A percentile compares a stretch with the other conserved stretches of the same genome.
These are phyloP conservation scores for Nasonia giraulti DNA, from an alignment of 1,140 invertebrate species.

Conservation along the genomic window DNA sequence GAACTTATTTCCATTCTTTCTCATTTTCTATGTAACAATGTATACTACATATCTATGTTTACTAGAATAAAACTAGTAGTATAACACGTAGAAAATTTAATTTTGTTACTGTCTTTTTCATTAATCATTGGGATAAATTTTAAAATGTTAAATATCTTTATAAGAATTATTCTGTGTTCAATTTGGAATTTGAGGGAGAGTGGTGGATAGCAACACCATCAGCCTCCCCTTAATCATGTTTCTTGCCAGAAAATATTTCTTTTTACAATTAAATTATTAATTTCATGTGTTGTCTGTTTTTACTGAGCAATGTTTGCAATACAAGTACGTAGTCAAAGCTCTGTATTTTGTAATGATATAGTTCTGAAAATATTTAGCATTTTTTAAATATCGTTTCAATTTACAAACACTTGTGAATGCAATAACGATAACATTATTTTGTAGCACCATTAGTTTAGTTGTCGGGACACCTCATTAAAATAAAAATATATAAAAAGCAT, in stretches of 20 bases:
- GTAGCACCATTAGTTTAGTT: conserved; percentile 20
- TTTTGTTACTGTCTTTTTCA: not conserved
- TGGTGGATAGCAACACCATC: not conserved
- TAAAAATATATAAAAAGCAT: conserved; percentile 9
- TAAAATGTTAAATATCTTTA: not conserved
- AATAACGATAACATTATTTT: not conserved
- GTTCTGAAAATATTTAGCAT: conserved; percentile 9
- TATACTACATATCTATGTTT: not conserved
- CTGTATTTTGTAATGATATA: not conserved
- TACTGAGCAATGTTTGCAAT: not conserved
- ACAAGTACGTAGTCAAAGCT: not conserved
- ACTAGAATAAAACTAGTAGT: not conserved
- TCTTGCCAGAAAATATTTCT: not conserved
- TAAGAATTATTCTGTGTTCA: not conserved
- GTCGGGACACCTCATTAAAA: not conserved
- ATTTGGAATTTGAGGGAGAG: not conserved
- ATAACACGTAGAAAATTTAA: not conserved
- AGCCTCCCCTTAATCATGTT: not conserved
- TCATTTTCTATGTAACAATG: not conserved
- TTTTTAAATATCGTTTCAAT: not conserved
- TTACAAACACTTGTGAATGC: conserved; percentile 24
- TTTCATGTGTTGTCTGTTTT: not conserved
- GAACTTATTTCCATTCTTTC: not conserved
- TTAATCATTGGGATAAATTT: not conserved
- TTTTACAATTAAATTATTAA: not conserved